Percentiles rank a stretch among this genome's conserved stretches.
Evolutionary conservation across 2,113 vertebrate genomes (phyloP).

Genomic region (Halcyon senegalensis): DNA sequence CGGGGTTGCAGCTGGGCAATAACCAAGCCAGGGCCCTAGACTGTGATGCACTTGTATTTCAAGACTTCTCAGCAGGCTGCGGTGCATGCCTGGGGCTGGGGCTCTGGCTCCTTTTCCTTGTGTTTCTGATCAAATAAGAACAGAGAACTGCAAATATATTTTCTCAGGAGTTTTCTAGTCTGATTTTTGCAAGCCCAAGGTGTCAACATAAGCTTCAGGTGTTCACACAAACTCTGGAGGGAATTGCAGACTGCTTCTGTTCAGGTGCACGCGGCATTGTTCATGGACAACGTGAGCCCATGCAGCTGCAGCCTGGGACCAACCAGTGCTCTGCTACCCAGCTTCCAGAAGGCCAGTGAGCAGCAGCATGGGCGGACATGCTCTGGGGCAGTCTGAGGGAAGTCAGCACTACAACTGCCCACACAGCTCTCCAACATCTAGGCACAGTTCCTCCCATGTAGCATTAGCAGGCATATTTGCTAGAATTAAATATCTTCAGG

Average conservation of each 20-base stretch:
- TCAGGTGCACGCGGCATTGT: not conserved
- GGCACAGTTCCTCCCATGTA: not conserved
- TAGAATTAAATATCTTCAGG: not conserved
- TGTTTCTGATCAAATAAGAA: not conserved
- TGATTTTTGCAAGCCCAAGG: not conserved
- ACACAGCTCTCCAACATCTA: not conserved
- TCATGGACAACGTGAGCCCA: rapidly evolving
- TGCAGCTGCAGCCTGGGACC: not conserved
- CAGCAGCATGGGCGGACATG: rapidly evolving
- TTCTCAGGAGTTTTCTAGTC: not conserved
- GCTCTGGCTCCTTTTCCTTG: not conserved
- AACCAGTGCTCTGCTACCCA: not conserved
- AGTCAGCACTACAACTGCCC: not conserved
- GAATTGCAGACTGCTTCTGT: not conserved
- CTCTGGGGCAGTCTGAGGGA: not conserved
- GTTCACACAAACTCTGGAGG: not conserved
- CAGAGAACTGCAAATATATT: not conserved
- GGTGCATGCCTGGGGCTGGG: not conserved
- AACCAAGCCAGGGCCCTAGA: not conserved
- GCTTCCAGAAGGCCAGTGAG: rapidly evolving
- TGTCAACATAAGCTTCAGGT: not conserved
- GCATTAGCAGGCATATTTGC: not conserved
- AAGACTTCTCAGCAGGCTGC: not conserved
- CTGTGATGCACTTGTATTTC: not conserved
- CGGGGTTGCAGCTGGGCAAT: not conserved